A percentile compares a stretch with the other conserved stretches of the same genome.
Evolutionary conservation across 2,797 vertebrate genomes (phyloP).

Genomic region (Anolis apletophallus): DNA sequence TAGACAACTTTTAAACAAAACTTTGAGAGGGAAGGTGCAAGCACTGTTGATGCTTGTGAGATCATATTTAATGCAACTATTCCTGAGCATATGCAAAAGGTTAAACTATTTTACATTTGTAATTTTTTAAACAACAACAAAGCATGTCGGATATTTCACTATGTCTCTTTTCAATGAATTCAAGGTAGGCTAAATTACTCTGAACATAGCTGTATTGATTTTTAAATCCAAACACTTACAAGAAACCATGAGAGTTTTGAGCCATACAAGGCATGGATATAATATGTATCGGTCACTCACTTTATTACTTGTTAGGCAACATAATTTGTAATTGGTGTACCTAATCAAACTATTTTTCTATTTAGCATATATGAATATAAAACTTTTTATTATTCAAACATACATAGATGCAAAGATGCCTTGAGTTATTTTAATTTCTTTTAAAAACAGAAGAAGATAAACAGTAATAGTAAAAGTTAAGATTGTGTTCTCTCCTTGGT

Average conservation of each 20-base stretch:
- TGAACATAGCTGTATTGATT: conserved; percentile 44
- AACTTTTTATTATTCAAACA: neutral
- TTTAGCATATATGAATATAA: neutral
- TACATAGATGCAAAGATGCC: neutral
- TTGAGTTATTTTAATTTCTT: neutral
- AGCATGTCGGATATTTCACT: conserved; percentile 40
- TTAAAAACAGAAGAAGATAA: conserved; percentile 32
- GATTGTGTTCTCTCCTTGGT: neutral
- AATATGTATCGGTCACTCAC: conserved; percentile 36
- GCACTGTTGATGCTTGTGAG: conserved; percentile 37
- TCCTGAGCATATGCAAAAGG: conserved; percentile 44
- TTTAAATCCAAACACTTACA: conserved; percentile 44
- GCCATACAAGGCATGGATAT: conserved; percentile 16
- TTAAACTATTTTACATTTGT: conserved; percentile 58
- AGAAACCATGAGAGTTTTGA: conserved; percentile 49
- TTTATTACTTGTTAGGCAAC: conserved; percentile 4
- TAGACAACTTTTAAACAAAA: conserved; percentile 49
- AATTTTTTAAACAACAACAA: neutral
- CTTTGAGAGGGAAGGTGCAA: conserved; percentile 43
- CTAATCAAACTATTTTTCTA: conserved; percentile 31
- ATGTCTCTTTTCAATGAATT: conserved; percentile 52
- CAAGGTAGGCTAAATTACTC: conserved; percentile 54
- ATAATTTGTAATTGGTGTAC: conserved; percentile 32
- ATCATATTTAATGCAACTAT: conserved; percentile 67
- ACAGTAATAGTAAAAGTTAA: conserved; percentile 2